Percentiles rank a stretch among this genome's conserved stretches.
Conservation (phyloP, 2,113 vertebrate genomes). For the Cynopterus brachyotis region DNA sequence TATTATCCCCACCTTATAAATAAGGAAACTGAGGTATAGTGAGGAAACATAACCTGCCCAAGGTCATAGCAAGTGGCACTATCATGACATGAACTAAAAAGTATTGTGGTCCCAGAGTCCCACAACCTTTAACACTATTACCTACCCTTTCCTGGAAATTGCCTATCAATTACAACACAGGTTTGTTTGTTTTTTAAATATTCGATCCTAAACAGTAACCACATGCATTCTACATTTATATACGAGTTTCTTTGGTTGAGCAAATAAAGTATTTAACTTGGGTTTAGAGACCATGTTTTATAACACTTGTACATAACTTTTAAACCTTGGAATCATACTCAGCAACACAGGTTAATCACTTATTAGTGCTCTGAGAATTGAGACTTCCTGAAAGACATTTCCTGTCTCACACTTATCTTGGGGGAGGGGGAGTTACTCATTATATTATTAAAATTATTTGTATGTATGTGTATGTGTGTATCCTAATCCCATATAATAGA, state of each 20-base stretch:
- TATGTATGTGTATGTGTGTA: not conserved
- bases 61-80: not conserved
- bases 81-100: not conserved
- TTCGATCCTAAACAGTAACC: not conserved
- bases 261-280: not conserved
- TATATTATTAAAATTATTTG: not conserved
- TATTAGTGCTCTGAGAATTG: not conserved
- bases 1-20: not conserved
- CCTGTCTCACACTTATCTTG: not conserved
- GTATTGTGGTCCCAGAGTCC: not conserved
- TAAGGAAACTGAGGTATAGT: not conserved
- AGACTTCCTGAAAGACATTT: not conserved
- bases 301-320: not conserved
- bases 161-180: not conserved
- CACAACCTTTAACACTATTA: not conserved
- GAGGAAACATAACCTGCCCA: conserved; percentile 1
- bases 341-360: not conserved
- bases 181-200: not conserved
- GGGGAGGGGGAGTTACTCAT: not conserved
- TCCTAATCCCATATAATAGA: not conserved
- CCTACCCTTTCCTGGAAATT: not conserved
- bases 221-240: not conserved
- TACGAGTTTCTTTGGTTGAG: not conserved
- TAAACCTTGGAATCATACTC: not conserved
- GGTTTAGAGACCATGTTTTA: not conserved